Percentiles rank a stretch among this genome's conserved stretches.
These are phyloP conservation scores for Arenaria interpres DNA, from an alignment of 2,113 vertebrate genomes.

Conservation along the genomic window DNA sequence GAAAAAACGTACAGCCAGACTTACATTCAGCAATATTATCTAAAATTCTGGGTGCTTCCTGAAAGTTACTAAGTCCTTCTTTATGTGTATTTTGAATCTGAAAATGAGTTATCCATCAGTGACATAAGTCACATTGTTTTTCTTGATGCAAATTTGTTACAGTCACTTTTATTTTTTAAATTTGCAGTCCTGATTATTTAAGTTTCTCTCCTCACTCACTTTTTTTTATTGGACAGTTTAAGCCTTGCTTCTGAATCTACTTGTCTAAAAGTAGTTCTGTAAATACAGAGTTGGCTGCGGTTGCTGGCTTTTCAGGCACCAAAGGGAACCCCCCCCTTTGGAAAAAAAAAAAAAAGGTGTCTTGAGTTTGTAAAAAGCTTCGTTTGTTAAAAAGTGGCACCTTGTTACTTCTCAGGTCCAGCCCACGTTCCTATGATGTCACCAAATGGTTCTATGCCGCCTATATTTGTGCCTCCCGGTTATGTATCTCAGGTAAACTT, in stretches of 20 bases:
- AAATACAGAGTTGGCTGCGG: background rate
- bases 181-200: background rate
- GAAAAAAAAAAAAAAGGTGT: background rate
- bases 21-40: background rate
- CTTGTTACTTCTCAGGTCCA: slow-evolving; percentile 72
- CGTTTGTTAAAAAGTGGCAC: background rate
- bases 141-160: background rate
- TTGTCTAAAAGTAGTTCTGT: background rate
- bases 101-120: background rate
- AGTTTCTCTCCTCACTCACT: background rate
- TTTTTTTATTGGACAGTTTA: background rate
- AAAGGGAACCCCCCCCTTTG: background rate
- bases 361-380: background rate
- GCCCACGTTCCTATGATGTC: slow-evolving; percentile 85
- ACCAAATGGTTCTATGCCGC: slow-evolving; percentile 82
- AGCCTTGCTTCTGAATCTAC: background rate
- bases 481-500: slow-evolving; percentile 82
- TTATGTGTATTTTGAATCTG: background rate
- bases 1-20: background rate
- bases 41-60: background rate
- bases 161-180: background rate
- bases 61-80: background rate
- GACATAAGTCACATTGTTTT: background rate
- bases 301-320: background rate
- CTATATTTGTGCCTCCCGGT: slow-evolving; percentile 84